Percentiles rank a stretch among this genome's conserved stretches.
Conservation (phyloP, 2,797 vertebrate species). For the Labeo calbasu region DNA sequence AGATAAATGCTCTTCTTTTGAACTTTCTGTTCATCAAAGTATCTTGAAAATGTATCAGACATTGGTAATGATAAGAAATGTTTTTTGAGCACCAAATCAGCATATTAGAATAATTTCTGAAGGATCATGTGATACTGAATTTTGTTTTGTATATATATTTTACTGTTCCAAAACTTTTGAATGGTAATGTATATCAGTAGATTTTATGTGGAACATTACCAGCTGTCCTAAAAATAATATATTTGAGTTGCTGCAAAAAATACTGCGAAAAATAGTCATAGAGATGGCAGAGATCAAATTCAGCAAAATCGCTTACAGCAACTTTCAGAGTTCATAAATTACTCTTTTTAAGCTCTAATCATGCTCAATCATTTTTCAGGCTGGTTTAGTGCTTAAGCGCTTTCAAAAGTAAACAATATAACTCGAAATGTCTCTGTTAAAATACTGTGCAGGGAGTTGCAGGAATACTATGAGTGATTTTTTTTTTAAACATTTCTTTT, state of each 20-base stretch:
- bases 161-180: neutral
- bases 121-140: no score
- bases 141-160: no score
- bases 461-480: neutral
- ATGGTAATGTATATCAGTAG: neutral
- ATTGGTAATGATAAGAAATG: neutral
- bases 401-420: slow-evolving; percentile 5
- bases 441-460: neutral
- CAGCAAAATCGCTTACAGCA: neutral
- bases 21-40: neutral
- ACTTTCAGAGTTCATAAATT: slow-evolving; percentile 3
- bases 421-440: neutral
- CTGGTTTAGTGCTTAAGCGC: neutral
- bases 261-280: neutral
- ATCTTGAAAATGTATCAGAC: neutral
- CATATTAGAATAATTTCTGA: no score
- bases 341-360: neutral
- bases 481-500: neutral
- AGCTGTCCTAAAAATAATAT: neutral
- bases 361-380: neutral
- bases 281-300: neutral
- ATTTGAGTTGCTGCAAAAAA: neutral
- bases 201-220: neutral
- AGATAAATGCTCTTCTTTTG: neutral
- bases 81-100: no score